Base-by-base conservation (phyloP, 2,888 invertebrate species). In the Drosophila nigritarsus region DNA sequence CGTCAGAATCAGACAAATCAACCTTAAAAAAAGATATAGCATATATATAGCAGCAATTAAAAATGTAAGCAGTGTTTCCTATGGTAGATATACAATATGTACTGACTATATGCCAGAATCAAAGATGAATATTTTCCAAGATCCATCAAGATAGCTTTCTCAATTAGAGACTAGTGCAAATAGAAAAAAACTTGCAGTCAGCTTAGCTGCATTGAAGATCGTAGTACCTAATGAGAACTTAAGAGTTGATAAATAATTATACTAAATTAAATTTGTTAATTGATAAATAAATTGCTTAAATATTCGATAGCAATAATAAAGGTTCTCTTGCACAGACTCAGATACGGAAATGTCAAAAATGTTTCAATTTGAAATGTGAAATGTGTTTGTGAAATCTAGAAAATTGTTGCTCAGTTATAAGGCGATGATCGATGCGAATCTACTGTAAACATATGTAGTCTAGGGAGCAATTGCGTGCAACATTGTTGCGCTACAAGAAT, bases 401-500 rank as follows among this genome's bases (percentile, higher is more conserved):
- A 53, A 24, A 32, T 5, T 3, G 18, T 24, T 36, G 27, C 4
- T 5, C 9, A 53, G 2, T 9, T 5, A 9, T 49, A 27, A 15
- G 13, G 48, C 5, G 15, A 24, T 15, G 18, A 42, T 45, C n/a
- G 5, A 27, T 13, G 15, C 7, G 32, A 58, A 55, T 50, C 13
- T 13, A 27, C 2, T 38, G 27, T n/a, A 0, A 2, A 9, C 30
- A n/a, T 40, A 4, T 11, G 1, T 9, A 24, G 30, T 7, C 7
- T 49, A 13, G 4, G 49, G 20, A 7, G 24, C 13, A 56, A 59
- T 48, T 50, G 54, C 49, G 8, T 49, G 86, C 88, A 86, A 87
- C 87, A 64, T 73, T 73, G 89, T 87, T 85, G 83, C 67, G 63
- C 69, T 64, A 72, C 71, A 67, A 54, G 76, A 83, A 89, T 87